Evolutionary conservation across 2,797 vertebrate species (phyloP).

Genomic region (Gallinago stenura): DNA sequence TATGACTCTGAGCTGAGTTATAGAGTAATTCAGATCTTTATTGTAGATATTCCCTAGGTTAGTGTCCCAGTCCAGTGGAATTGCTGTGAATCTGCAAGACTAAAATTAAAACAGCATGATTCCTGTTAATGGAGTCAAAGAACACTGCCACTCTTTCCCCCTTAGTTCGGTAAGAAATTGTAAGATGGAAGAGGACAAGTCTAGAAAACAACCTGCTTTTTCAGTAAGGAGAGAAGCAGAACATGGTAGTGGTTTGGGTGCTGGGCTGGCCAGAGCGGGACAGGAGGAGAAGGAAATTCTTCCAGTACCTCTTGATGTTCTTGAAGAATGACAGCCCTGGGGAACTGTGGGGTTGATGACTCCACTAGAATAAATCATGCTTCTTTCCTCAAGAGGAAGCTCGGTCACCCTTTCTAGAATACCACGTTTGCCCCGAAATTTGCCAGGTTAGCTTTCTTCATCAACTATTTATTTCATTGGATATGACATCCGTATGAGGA

Average conservation of each 20-base stretch:
- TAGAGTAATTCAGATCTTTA: not conserved
- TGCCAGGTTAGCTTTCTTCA: not conserved
- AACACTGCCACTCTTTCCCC: not conserved
- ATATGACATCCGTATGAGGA: not conserved
- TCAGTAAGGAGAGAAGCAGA: not conserved
- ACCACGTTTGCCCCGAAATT: not conserved
- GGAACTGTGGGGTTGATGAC: not conserved
- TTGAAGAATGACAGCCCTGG: not conserved
- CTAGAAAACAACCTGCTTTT: not conserved
- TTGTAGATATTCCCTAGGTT: not conserved
- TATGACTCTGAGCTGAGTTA: not conserved
- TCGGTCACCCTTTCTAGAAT: not conserved
- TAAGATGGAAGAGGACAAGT: not conserved
- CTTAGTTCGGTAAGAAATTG: not conserved
- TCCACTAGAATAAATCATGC: not conserved
- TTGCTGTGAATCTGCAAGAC: not conserved
- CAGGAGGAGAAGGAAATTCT: not conserved
- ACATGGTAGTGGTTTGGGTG: not conserved
- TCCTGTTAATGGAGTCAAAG: not conserved
- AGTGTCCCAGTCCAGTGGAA: not conserved
- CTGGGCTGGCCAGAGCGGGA: not conserved
- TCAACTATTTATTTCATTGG: not conserved
- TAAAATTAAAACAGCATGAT: not conserved
- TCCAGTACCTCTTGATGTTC: constrained; percentile 2
- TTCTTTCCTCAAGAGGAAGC: not conserved